Evolutionary conservation across 2,888 invertebrate species (phyloP), one percentile per base, ranked within the genome.

Genomic region (Candidula unifasciata): DNA sequence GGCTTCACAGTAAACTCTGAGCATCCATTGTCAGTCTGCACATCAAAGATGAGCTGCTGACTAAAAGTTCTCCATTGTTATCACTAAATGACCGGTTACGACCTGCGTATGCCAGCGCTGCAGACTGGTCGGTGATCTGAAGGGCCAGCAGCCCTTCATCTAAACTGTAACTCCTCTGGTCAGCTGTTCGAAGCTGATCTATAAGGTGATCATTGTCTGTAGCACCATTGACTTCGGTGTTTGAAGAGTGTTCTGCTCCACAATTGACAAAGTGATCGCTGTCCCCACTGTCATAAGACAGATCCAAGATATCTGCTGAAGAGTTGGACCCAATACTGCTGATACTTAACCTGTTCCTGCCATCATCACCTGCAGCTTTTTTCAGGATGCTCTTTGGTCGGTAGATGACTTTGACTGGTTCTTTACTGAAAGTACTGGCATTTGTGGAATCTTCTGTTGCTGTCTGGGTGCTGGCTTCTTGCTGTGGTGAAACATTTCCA

Each of bases 321-420:
- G 93, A 93, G 85, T 92, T 92, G 18, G 93, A 93, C 18, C 92
- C 90, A 27, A 89, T 87, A 81, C 92, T 93, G 86, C 92, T 91
- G 16, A 90, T 87, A 85, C 92, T 92, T 35, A 91, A 88, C 30
- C 93, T 87, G 87, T 92, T 92, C 69, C 89, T 89, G 8, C 91
- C 87, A 27, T 91, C 91, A 18, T 87, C 87, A 35, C 82, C 16
- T 37, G 68, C 76, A 16, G 82, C 77, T 33, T 27, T 79, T 35
- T 69, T 82, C 37, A 92, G 87, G 82, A 92, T 93, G 21, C 92
- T 90, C 52, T 89, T 86, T 52, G 89, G 86, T 44, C 89, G 84
- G 10, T 89, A 89, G 35, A 90, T 88, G 13, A 90, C 90, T 66
- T 86, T 87, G 57, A 79, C 57, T 3, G 54, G 60, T 10, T 81